phyloP scores from a whole-genome alignment of 2,797 vertebrate species.

The Acropternis orthonyx region DNA sequence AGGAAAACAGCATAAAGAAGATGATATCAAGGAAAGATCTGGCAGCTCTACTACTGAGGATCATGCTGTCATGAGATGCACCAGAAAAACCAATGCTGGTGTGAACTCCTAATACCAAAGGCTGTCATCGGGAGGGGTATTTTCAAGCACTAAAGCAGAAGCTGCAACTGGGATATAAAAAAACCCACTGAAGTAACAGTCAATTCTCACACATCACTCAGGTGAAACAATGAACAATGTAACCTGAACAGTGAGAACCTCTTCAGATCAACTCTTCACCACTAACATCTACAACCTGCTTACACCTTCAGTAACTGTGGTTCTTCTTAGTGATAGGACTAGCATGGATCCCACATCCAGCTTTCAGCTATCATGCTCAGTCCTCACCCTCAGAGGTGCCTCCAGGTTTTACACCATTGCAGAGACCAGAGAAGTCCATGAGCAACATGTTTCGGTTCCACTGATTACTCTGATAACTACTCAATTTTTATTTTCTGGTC shows the following conservation, averaged over 20 bases:
- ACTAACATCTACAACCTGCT: background rate
- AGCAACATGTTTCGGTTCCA: background rate
- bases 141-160: background rate
- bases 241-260: background rate
- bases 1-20: background rate
- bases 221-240: background rate
- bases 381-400: background rate
- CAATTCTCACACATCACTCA: background rate
- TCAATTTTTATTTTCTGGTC: background rate
- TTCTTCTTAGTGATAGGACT: background rate
- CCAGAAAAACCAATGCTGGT: background rate
- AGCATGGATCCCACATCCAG: background rate
- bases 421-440: rapidly evolving
- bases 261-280: background rate
- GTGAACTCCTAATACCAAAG: background rate
- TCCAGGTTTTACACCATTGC: background rate
- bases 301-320: background rate
- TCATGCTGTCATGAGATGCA: rapidly evolving
- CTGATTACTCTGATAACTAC: background rate
- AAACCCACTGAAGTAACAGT: background rate
- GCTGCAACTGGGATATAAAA: background rate
- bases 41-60: background rate
- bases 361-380: background rate
- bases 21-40: background rate
- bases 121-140: background rate